A percentile compares a stretch with the other conserved stretches of the same genome.
Conservation (phyloP, 2,888 invertebrate genomes). For the Nematopogon swammerdamellus region DNA sequence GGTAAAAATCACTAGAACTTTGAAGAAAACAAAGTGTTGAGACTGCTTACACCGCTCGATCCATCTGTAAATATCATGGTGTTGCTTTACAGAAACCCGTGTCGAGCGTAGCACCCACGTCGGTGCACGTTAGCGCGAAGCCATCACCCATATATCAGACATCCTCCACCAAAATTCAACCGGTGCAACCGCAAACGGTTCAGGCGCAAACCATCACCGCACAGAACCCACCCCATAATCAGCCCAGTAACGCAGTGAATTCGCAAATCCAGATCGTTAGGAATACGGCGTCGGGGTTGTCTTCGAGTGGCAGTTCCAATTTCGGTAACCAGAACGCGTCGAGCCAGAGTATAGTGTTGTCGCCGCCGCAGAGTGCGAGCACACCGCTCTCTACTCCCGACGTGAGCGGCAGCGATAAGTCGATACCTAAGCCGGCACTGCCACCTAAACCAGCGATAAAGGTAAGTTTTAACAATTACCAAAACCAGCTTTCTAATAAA, state of each 20-base stretch:
- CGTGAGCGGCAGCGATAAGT: constrained; percentile 50
- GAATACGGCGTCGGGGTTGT: constrained; percentile 48
- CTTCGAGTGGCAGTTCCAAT: constrained; percentile 44
- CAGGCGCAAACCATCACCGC: constrained; percentile 35
- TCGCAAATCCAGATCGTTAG: constrained; percentile 52
- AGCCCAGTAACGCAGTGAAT: constrained; percentile 36
- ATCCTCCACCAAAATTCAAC: constrained; percentile 77
- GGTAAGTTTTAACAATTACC: too few relatives aligned
- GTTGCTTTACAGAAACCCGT: constrained; percentile 73
- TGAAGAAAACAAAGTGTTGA: too few relatives aligned
- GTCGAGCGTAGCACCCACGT: constrained; percentile 81
- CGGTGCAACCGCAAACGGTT: constrained; percentile 74
- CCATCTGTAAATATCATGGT: too few relatives aligned
- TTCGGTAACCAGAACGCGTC: constrained; percentile 37
- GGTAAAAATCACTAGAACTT: too few relatives aligned
- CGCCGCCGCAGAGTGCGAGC: constrained; percentile 61
- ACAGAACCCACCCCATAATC: constrained; percentile 32
- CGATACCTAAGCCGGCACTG: constrained; percentile 67
- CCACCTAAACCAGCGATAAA: constrained; percentile 79
- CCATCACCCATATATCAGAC: constrained; percentile 77
- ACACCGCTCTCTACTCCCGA: constrained; percentile 57
- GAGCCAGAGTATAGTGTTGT: constrained; percentile 45
- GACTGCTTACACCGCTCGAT: constrained; percentile 7
- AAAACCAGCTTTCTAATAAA: too few relatives aligned
- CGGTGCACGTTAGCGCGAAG: constrained; percentile 65